Evolutionary conservation across 2,888 invertebrate species (phyloP), one percentile per base, ranked within the genome.

Genomic region (Acanthosoma haemorrhoidale): DNA sequence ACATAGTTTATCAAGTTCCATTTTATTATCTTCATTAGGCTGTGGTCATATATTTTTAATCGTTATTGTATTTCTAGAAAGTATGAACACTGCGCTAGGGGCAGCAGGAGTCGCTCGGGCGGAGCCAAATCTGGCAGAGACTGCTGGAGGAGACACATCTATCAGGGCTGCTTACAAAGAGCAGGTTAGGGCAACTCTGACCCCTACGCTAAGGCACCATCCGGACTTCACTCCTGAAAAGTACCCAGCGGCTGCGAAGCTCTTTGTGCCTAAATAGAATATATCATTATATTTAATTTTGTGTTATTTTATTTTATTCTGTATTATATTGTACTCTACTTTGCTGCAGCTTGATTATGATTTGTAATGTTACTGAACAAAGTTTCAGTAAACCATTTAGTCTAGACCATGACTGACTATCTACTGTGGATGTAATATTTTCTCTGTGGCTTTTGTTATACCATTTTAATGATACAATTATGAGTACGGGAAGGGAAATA

Each of bases 131-230:
- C 80, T 85, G 32, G 79, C 81, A 0, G 80, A 81, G 71, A 83
- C 83, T 18, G 83, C 84, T 0, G 80, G 82, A 1, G 79, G 80
- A 29, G 82, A 84, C 73, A 71, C 80, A 2, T 80, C 81, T 41
- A 80, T 86, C 18, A 84, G 84, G 73, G 76, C 79, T 9, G 84
- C 85, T 2, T 85, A 84, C 75, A 80, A 83, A 71, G 82, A 81
- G 72, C 80, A 85, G 74, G 78, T 85, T 25, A 79, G 81, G 31
- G 77, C 80, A 11, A 79, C 80, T 15, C 81, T 86, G 11, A 80
- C 81, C 61, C 78, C 82, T 9, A 80, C 81, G 69, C 77, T 86
- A 16, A 78, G 81, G 38, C 79, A 80, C 57, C 84, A 85, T 76
- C 78, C 81, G 13, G 82, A 82, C 73, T 82, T 81, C 70, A 79